Evolutionary conservation across 2,113 vertebrate species (phyloP).

Genomic region (Theropithecus gelada): DNA sequence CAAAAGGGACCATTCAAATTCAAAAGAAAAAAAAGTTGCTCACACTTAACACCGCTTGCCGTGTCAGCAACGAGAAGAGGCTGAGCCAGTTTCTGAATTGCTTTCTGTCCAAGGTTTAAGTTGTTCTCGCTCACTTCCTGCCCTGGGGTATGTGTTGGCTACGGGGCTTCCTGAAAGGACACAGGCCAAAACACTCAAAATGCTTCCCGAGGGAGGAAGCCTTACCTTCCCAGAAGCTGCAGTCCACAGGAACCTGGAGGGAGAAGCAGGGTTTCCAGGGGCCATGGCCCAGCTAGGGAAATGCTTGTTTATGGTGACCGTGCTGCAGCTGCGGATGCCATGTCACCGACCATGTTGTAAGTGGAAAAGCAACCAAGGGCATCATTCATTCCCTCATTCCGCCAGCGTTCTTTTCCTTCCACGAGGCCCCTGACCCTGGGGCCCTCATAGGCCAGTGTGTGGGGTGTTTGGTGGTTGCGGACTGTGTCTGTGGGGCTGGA

Average conservation of each 20-base stretch:
- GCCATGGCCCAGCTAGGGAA: not conserved
- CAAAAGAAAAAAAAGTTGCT: not conserved
- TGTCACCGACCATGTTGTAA: rapidly evolving
- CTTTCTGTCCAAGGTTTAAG: conserved; percentile 50
- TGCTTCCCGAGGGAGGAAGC: conserved; percentile 72
- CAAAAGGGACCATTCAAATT: conserved; percentile 6
- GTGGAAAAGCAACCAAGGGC: not conserved
- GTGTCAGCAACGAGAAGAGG: not conserved
- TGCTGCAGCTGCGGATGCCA: not conserved
- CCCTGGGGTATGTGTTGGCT: conserved; percentile 69
- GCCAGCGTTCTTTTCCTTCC: rapidly evolving
- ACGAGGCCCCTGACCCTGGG: rapidly evolving
- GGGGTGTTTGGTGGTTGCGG: not conserved
- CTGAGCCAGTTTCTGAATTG: not conserved
- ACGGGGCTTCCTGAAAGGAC: conserved; percentile 72
- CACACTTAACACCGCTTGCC: rapidly evolving
- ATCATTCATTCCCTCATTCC: not conserved
- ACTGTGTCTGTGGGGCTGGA: not conserved
- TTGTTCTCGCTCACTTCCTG: conserved; percentile 34
- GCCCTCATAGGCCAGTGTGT: rapidly evolving
- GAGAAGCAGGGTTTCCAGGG: not conserved
- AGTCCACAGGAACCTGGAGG: not conserved
- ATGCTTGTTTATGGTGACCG: rapidly evolving
- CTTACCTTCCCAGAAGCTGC: conserved; percentile 36
- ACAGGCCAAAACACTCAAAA: conserved; percentile 67